Base-by-base conservation (phyloP, 2,888 invertebrate species). In the Pseudolycoriella hygida region DNA sequence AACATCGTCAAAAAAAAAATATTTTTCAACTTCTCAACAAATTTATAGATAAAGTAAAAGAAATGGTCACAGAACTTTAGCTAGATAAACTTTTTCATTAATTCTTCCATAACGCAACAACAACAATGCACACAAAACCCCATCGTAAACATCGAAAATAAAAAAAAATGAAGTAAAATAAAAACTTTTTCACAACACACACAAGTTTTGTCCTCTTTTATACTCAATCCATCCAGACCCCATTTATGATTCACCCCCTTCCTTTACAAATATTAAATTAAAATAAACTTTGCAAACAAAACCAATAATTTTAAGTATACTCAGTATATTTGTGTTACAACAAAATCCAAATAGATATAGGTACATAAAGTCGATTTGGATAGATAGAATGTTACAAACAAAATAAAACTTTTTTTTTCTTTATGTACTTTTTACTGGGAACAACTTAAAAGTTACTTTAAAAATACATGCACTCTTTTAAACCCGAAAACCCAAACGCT, bases 381-480 rank as follows among this genome's bases (percentile, higher is more conserved):
- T 25, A 25, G 25, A 25, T 25, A 25, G 25, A 25, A 25, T 25
- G 34, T 12, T 34, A 34, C 34, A 34, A 34, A 34, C 25, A 25
- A 25, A 25, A 25, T 25, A 25, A 25, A 25, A 25, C 25, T 25
- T 25, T 25, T 25, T 25, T 25, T 25, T 25, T 25, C 8, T 8
- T 25, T 25, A 6, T 8, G 8, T 25, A 6, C 25, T 25, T 14
- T 34, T 14, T 34, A 12, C 12, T 14, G 15, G 34, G 11, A 34
- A 34, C 34, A 34, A 34, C 34, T 34, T 34, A 34, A 34, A 34
- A 34, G 34, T 34, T 34, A 34, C 34, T 34, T 34, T 34, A 34
- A 34, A 14, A 34, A 34, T 34, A 34, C 34, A 34, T 34, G 34
- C 34, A 34, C 34, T 34, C 34, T 34, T 34, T 34, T 34, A 34